phyloP scores from a whole-genome alignment of 1,140 invertebrate species.

The Tetraneura akinire region DNA sequence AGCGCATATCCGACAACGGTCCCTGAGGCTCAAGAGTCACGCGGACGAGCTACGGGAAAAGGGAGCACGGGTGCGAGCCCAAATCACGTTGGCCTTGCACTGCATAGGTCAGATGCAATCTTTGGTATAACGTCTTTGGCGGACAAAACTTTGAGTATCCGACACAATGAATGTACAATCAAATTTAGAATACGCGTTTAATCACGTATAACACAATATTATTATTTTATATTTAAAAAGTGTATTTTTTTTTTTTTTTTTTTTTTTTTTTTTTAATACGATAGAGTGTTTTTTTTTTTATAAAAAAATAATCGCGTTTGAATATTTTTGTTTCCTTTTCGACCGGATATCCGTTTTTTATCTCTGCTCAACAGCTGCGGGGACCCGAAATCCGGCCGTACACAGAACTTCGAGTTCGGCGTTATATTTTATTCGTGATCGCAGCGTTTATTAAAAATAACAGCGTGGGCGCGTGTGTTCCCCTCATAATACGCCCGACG shows the following conservation, averaged over 20 bases:
- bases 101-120: conserved; percentile 64
- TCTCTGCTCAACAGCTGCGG: neutral
- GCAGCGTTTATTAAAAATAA: neutral
- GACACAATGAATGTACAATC: too few species aligned
- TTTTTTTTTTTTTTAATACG: neutral
- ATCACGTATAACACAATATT: neutral
- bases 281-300: neutral
- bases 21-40: conserved; percentile 67
- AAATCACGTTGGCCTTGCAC: conserved; percentile 77
- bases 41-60: conserved; percentile 67
- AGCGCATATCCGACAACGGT: conserved; percentile 70
- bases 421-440: neutral
- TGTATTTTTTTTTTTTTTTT: neutral
- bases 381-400: neutral
- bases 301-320: neutral
- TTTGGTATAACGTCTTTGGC: neutral
- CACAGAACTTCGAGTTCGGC: neutral
- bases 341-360: conserved; percentile 30
- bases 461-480: neutral
- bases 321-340: neutral
- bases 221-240: neutral
- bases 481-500: neutral
- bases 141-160: too few species aligned
- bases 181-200: neutral
- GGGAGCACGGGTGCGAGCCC: conserved; percentile 71